Conservation (phyloP, 2,888 invertebrate species). For the Drosophila testacea region DNA sequence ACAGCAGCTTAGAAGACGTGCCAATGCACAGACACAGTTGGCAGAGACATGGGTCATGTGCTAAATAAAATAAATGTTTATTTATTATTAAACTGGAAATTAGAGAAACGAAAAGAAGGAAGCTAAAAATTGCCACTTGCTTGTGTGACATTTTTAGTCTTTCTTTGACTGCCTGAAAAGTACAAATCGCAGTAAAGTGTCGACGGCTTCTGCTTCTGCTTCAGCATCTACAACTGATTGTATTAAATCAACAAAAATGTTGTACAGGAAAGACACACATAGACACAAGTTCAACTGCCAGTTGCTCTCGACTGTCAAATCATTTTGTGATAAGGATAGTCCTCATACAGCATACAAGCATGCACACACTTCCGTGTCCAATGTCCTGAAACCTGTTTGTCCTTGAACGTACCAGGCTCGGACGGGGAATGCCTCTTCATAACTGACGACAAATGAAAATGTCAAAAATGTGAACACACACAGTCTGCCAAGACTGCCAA, state of each 20-base stretch:
- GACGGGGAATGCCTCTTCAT: slow-evolving; percentile 46
- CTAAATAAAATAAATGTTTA: slow-evolving; percentile 65
- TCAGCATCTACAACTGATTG: slow-evolving; percentile 20
- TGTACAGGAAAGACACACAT: slow-evolving; percentile 8
- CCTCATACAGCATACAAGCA: slow-evolving; percentile 24
- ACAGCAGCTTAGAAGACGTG: slow-evolving; percentile 63
- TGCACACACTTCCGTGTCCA: slow-evolving; percentile 42
- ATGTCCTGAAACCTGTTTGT: slow-evolving; percentile 21
- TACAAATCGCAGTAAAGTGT: slow-evolving; percentile 38
- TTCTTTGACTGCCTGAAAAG: background rate
- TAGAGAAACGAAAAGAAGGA: slow-evolving; percentile 10
- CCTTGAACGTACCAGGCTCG: slow-evolving; percentile 9
- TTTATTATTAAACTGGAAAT: slow-evolving; percentile 38
- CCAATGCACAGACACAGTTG: slow-evolving; percentile 23
- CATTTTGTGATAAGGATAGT: slow-evolving; percentile 73
- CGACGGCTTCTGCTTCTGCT: slow-evolving; percentile 24
- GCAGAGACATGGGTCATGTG: slow-evolving; percentile 28
- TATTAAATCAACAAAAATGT: slow-evolving; percentile 52
- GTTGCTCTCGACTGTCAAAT: slow-evolving; percentile 73
- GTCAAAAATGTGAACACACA: slow-evolving; percentile 66
- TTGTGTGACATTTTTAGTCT: slow-evolving; percentile 5
- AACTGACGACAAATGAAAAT: slow-evolving; percentile 79
- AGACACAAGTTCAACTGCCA: slow-evolving; percentile 57
- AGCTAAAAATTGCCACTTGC: slow-evolving; percentile 20
- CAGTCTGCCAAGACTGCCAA: slow-evolving; percentile 51